Percentiles rank a stretch among this genome's conserved stretches.
These are phyloP conservation scores for Enoplosus armatus DNA, from an alignment of 2,797 vertebrate genomes.

Conservation along the genomic window DNA sequence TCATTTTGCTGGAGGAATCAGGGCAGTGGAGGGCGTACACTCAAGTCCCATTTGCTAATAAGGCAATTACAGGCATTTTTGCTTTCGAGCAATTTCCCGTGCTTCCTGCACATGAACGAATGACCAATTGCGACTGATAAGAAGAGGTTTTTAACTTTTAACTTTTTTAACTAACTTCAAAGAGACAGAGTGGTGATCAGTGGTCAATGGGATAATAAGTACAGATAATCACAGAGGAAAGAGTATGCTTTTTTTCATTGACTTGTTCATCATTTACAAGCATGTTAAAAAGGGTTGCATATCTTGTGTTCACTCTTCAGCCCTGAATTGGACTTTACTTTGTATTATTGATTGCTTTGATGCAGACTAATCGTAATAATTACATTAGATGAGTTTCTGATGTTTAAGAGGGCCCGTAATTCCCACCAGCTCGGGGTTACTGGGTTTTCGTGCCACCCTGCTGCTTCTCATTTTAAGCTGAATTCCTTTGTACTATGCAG, in stretches of 20 bases:
- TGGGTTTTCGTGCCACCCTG: constrained; percentile 46
- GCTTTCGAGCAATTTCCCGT: constrained; percentile 57
- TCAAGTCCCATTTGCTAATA: constrained; percentile 66
- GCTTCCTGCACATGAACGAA: constrained; percentile 59
- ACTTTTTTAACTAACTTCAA: no score
- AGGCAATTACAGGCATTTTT: constrained; percentile 69
- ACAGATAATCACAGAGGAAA: constrained; percentile 37
- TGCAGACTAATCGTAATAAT: constrained; percentile 43
- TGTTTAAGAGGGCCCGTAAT: constrained; percentile 15
- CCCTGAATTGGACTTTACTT: constrained; percentile 18
- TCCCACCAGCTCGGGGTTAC: constrained; percentile 27
- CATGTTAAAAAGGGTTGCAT: constrained; percentile 5
- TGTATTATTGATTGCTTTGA: constrained; percentile 35
- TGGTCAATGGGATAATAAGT: constrained; percentile 31
- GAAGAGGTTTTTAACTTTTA: constrained; percentile 53
- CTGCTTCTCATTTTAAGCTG: constrained; percentile 56
- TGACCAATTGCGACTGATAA: constrained; percentile 47
- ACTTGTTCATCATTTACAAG: constrained; percentile 64
- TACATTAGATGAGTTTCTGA: constrained; percentile 29
- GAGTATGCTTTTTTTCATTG: constrained; percentile 2
- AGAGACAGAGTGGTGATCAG: constrained; percentile 32
- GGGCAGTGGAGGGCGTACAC: constrained; percentile 47
- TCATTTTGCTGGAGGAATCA: constrained; percentile 56
- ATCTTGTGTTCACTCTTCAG: constrained; percentile 40
- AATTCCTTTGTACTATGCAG: constrained; percentile 46